These are phyloP conservation scores for Mythimna albipuncta DNA, from an alignment of 2,888 invertebrate genomes.

Conservation along the genomic window DNA sequence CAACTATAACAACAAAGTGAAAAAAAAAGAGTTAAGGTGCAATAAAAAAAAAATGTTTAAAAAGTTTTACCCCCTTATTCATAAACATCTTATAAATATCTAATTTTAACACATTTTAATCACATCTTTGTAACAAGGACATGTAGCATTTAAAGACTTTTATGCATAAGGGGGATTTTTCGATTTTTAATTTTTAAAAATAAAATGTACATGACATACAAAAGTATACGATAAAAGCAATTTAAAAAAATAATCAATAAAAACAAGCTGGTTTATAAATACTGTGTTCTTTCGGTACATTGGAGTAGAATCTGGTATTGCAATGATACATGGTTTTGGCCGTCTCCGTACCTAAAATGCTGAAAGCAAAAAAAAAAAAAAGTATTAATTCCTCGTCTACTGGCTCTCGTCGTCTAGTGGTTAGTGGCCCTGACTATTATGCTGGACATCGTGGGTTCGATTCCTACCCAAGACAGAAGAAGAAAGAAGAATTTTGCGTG, in stretches of 20 bases:
- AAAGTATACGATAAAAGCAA: constrained; percentile 45
- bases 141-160: constrained; percentile 9
- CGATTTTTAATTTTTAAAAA: constrained; percentile 46
- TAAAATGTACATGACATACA: constrained; percentile 56
- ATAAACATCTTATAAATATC: constrained; percentile 33
- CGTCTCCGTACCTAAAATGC: constrained; percentile 36
- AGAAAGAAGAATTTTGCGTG: too few species aligned
- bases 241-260: constrained; percentile 50
- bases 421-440: too few species aligned
- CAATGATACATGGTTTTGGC: constrained; percentile 28
- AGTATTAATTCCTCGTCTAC: background rate
- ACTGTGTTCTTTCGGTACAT: constrained; percentile 74
- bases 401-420: too few species aligned
- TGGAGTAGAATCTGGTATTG: constrained; percentile 55
- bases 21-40: background rate
- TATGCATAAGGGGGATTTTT: constrained; percentile 54
- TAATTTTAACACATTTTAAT: background rate
- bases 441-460: too few species aligned
- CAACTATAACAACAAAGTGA: background rate
- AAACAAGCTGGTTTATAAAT: constrained; percentile 73
- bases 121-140: constrained; percentile 15
- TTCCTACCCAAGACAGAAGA: too few species aligned
- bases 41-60: constrained; percentile 29
- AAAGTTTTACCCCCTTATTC: constrained; percentile 54
- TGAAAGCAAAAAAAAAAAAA: constrained; percentile 44